Base-by-base conservation (phyloP, 2,888 invertebrate genomes). In the Flexamia atlantica region DNA sequence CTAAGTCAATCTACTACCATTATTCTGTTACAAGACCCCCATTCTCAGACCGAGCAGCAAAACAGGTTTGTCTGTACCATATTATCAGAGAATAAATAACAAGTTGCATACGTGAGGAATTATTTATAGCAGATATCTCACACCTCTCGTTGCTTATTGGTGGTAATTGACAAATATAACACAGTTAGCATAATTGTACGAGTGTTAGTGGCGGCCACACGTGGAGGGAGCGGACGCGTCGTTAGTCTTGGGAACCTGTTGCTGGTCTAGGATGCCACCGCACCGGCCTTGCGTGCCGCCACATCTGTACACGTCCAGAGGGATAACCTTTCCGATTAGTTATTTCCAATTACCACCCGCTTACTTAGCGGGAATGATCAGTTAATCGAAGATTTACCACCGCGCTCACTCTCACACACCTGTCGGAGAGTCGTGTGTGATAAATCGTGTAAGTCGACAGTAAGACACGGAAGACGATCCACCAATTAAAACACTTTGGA, bases 281-380 rank as follows among this genome's bases (percentile, higher is more conserved):
- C 40, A 46, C 7, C 3, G 14, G 46, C 46, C 12, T 57, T 30
- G 64, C 64, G 64, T 17, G 64, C 64, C 7, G 53, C 2, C 53
- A 23, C 53, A 53, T 53, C 30, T 30, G 28, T 64, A 17, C 64
- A 20, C 64, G 30, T 64, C 64, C 64, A 17, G 0, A 4, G 1
- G 64, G 64, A 64, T 64, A 20, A 64, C 64, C 64, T 28, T 64
- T 64, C 64, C 64, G 28, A 64, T 64, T 64, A 64, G 64, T 64
- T 64, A 64, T 64, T 30, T 64, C 64, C 64, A 64, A 64, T 64
- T 64, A 64, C 9, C 64, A 64, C 17, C 30, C 64, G 64, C 64
- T 17, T 28, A 28, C 64, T 64, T 64, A 64, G 28, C 3, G 23
- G 20, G 10, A 23, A 30, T 30, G 64, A 30, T 64, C 28, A 64